Conservation (phyloP, 2,113 vertebrate genomes). For the Phalacrocorax aristotelis region DNA sequence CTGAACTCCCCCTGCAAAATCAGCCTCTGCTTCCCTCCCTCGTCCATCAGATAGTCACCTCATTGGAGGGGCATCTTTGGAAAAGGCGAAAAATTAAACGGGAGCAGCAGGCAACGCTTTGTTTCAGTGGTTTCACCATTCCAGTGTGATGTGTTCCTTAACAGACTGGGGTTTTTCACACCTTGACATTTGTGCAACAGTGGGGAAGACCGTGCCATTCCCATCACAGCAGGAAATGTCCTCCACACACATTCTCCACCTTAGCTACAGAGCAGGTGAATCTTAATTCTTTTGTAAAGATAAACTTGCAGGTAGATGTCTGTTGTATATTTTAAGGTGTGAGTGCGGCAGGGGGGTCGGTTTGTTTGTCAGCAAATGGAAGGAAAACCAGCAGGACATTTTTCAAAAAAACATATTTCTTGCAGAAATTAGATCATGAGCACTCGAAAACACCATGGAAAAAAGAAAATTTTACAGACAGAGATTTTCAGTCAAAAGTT, state of each 20-base stretch:
- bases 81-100: not conserved
- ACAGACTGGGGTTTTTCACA: not conserved
- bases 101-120: not conserved
- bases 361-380: not conserved
- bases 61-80: accelerated
- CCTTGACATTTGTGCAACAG: not conserved
- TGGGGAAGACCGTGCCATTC: not conserved
- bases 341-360: not conserved
- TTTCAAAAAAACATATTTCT: not conserved
- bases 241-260: not conserved
- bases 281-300: not conserved
- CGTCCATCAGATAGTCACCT: not conserved
- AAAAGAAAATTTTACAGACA: not conserved
- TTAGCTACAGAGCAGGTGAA: accelerated
- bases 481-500: not conserved
- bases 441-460: not conserved
- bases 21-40: not conserved
- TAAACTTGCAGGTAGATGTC: not conserved
- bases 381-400: not conserved
- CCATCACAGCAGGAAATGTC: not conserved
- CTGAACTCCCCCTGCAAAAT: not conserved
- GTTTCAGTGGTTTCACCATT: not conserved
- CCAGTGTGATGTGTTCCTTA: not conserved
- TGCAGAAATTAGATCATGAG: not conserved
- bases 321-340: not conserved